phyloP scores from a whole-genome alignment of 2,888 invertebrate genomes.

The Nemotelus pantherinus region DNA sequence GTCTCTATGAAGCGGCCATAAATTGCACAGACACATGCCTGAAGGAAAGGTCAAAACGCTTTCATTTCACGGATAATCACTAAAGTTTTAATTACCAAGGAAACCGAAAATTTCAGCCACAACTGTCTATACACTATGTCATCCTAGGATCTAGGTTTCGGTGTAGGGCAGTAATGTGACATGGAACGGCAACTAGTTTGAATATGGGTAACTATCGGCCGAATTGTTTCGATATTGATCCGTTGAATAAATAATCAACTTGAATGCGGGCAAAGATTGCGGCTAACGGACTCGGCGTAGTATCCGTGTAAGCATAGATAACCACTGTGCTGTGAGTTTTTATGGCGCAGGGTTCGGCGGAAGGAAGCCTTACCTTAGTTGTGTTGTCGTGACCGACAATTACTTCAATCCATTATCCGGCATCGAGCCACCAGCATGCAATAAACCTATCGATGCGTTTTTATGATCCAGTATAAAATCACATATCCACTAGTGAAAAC shows the following conservation, averaged over 20 bases:
- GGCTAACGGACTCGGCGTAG: conserved; percentile 3
- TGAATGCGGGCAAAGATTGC: conserved; percentile 19
- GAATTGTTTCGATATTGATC: conserved; percentile 34
- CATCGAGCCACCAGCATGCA: conserved; percentile 6
- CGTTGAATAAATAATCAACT: conserved; percentile 37
- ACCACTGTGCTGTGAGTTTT: not conserved
- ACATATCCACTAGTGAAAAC: conserved; percentile 15
- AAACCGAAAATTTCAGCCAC: too few species aligned
- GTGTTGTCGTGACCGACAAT: not conserved
- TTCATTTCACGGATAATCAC: too few species aligned
- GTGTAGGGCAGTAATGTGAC: too few species aligned
- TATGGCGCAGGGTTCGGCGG: not conserved
- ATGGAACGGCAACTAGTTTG: not conserved
- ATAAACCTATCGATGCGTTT: conserved; percentile 10
- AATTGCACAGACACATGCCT: too few species aligned
- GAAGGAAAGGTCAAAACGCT: too few species aligned
- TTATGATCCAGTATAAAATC: conserved; percentile 1
- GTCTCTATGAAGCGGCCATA: too few species aligned
- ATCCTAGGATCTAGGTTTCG: too few species aligned
- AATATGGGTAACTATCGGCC: conserved; percentile 2
- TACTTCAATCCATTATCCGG: conserved; percentile 20
- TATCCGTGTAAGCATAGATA: not conserved
- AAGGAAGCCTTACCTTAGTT: conserved; percentile 31
- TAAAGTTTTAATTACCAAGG: too few species aligned
- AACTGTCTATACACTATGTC: too few species aligned